phyloP scores from a whole-genome alignment of 2,888 invertebrate species.

The Cheilosia pagana region DNA sequence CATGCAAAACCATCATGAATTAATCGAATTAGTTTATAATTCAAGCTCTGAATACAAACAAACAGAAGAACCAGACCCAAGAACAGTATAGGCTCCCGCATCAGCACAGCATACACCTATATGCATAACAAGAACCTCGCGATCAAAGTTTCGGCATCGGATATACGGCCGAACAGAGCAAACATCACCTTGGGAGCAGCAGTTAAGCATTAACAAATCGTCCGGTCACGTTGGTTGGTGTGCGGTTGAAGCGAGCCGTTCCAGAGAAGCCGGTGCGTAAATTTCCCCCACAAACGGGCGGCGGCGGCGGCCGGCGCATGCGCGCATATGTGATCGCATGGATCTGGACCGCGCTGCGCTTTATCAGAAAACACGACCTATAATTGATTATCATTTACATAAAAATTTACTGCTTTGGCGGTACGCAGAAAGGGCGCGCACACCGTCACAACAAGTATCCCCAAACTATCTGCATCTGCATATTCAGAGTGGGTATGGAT shows the following conservation, averaged over 20 bases:
- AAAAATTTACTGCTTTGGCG: conserved; percentile 67
- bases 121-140: conserved; percentile 19
- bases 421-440: conserved; percentile 57
- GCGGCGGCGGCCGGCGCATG: conserved; percentile 8
- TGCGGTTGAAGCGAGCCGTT: conserved; percentile 16
- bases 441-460: conserved; percentile 47
- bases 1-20: conserved; percentile 74
- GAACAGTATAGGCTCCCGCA: conserved; percentile 5
- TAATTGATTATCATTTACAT: conserved; percentile 75
- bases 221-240: conserved; percentile 25
- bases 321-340: conserved; percentile 12
- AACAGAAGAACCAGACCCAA: conserved; percentile 22
- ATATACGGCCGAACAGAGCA: conserved; percentile 15
- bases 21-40: conserved; percentile 74
- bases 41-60: conserved; percentile 55
- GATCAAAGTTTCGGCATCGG: conserved; percentile 30
- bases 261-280: conserved; percentile 58
- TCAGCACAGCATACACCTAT: no score
- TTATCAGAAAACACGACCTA: conserved; percentile 70
- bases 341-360: conserved; percentile 35
- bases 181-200: conserved; percentile 3
- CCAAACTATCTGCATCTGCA: conserved; percentile 43
- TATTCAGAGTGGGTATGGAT: background rate
- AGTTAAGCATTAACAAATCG: conserved; percentile 65
- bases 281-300: conserved; percentile 24